Conservation (phyloP, 2,888 invertebrate genomes). For the Latrodectus hesperus region DNA sequence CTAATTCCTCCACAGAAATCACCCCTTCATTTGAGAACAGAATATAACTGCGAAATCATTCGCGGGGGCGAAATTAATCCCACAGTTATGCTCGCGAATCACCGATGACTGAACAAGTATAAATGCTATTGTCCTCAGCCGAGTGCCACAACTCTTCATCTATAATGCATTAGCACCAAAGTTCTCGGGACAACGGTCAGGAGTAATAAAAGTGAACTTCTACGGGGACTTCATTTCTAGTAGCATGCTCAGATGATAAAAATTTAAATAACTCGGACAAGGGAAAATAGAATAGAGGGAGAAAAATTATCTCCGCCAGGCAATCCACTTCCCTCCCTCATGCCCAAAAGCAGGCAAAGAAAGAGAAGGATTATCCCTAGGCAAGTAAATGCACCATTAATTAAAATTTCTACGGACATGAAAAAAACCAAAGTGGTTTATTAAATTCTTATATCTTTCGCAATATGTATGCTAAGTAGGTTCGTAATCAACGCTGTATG, state of each 20-base stretch:
- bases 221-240: neutral
- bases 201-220: neutral
- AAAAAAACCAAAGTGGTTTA: constrained; percentile 59
- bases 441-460: constrained; percentile 60
- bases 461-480: constrained; percentile 63
- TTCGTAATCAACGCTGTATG: constrained; percentile 54
- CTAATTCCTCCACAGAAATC: too few relatives aligned
- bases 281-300: neutral
- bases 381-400: constrained; percentile 54
- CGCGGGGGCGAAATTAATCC: neutral
- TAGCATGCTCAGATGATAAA: neutral
- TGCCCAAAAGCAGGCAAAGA: neutral
- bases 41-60: too few relatives aligned
- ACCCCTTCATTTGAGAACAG: neutral
- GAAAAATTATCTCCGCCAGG: constrained; percentile 1
- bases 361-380: constrained; percentile 25
- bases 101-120: neutral
- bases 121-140: neutral
- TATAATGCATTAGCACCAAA: neutral
- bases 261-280: neutral
- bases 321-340: neutral
- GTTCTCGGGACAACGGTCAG: neutral
- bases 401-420: constrained; percentile 58
- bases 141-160: neutral
- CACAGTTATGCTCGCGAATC: neutral